Evolutionary conservation across 2,797 vertebrate species (phyloP).

Genomic region (Xiphophorus birchmanni): DNA sequence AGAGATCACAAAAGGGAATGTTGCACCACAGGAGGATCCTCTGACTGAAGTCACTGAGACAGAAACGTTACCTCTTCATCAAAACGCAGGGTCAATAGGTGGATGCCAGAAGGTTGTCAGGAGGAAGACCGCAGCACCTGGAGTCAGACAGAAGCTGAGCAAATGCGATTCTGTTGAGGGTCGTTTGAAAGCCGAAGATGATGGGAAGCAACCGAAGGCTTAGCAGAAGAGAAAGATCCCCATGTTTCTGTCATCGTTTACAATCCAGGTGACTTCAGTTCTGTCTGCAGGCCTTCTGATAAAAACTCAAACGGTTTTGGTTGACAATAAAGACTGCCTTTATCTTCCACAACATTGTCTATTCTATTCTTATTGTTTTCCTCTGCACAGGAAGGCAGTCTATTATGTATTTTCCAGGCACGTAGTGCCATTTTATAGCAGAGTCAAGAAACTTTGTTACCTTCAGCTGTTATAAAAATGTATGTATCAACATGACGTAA

Average conservation of each 20-base stretch:
- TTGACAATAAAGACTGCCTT: not conserved
- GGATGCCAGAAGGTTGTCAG: constrained; percentile 9
- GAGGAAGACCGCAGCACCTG: constrained; percentile 15
- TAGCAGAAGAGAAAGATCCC: constrained; percentile 14
- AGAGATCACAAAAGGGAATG: not conserved
- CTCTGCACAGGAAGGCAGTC: not conserved
- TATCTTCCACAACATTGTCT: not conserved
- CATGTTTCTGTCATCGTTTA: constrained; percentile 7
- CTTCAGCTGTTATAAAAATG: no score
- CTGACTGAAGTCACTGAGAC: not conserved
- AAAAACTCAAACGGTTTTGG: not conserved
- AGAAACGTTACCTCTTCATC: not conserved
- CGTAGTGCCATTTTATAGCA: no score
- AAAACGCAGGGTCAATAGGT: not conserved
- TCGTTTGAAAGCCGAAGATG: constrained; percentile 1
- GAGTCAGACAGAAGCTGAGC: constrained; percentile 34
- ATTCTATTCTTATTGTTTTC: not conserved
- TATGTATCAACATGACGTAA: no score
- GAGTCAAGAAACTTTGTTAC: no score
- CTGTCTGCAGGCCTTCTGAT: not conserved
- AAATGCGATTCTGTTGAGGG: constrained; percentile 43
- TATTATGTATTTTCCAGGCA: no score
- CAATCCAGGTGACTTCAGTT: constrained; percentile 7
- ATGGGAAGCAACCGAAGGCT: not conserved
- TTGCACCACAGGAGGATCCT: not conserved